These are phyloP conservation scores for Acanthoscelides obtectus DNA, from an alignment of 2,888 invertebrate species.

Conservation along the genomic window DNA sequence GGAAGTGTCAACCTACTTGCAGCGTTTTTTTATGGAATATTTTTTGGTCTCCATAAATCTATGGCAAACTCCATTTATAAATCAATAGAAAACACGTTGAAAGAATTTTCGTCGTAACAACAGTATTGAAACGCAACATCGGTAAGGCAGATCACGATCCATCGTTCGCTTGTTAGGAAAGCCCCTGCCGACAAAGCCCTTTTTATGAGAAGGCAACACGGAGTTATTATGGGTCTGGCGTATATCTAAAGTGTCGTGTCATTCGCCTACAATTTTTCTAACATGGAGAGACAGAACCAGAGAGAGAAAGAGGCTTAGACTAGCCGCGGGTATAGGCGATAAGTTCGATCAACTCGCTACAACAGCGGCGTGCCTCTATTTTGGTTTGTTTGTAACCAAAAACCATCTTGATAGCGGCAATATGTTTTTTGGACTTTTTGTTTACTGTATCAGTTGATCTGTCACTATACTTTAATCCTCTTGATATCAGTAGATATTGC, in stretches of 20 bases:
- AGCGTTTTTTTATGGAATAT: no score
- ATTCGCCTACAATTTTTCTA: background rate
- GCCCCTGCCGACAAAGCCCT: background rate
- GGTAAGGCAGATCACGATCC: background rate
- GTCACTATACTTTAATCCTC: no score
- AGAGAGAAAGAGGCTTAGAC: background rate
- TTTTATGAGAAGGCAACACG: background rate
- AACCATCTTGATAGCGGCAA: no score
- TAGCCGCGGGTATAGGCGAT: background rate
- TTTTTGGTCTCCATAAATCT: no score
- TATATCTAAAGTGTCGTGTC: background rate
- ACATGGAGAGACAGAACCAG: background rate
- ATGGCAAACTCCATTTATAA: background rate
- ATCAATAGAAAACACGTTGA: background rate
- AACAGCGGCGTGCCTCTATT: background rate
- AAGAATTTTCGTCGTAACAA: background rate
- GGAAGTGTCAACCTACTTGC: no score
- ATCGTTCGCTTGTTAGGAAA: background rate
- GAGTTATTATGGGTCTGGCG: background rate
- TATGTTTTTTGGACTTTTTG: no score
- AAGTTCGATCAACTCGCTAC: background rate
- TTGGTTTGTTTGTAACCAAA: no score
- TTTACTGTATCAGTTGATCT: no score
- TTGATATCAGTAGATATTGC: no score
- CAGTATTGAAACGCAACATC: background rate